Evolutionary conservation across 1,140 invertebrate genomes (phyloP).

Genomic region (Orchestia grillus): DNA sequence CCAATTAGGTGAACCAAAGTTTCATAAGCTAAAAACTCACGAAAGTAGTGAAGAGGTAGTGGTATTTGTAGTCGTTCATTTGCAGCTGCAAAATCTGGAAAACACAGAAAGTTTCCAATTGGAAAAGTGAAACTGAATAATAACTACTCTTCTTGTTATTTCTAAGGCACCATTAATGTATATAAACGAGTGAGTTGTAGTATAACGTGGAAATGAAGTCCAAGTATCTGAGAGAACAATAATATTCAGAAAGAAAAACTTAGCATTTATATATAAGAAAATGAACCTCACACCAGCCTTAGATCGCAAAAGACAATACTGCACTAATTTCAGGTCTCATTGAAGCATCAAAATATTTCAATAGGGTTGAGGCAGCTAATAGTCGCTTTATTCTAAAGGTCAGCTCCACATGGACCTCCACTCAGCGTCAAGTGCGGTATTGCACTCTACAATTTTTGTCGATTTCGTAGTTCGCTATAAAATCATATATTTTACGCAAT

Average conservation of each 20-base stretch:
- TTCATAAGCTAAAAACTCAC: constrained; percentile 76
- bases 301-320: no score
- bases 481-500: no score
- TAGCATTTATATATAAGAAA: no score
- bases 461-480: no score
- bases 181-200: neutral
- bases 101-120: constrained; percentile 58
- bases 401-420: neutral
- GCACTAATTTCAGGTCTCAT: no score
- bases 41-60: constrained; percentile 93
- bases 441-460: no score
- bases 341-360: no score
- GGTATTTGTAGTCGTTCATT: constrained; percentile 94
- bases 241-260: neutral
- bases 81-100: constrained; percentile 90
- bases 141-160: neutral
- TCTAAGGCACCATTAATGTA: neutral
- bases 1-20: neutral
- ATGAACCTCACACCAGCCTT: no score
- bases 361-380: no score
- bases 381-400: neutral
- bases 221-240: neutral
- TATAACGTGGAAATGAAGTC: neutral
- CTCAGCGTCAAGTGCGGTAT: no score
- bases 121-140: neutral